These are phyloP conservation scores for Drosophila ficusphila DNA, from an alignment of 1,140 invertebrate genomes.

Conservation along the genomic window DNA sequence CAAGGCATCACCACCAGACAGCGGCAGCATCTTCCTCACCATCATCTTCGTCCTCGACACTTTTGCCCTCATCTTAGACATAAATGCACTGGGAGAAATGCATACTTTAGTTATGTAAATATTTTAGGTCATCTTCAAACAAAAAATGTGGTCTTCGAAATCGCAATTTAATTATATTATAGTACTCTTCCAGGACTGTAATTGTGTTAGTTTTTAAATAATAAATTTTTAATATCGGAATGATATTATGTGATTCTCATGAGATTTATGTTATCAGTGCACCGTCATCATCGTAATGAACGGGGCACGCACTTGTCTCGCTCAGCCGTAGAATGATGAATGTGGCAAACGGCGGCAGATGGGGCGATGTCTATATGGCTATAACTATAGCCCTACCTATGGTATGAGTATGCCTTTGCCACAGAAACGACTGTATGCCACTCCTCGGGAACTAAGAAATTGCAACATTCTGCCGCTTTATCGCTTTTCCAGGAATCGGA, in stretches of 20 bases:
- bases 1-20: constrained; percentile 53
- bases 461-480: constrained; percentile 55
- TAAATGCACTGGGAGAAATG: not conserved
- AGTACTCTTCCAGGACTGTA: no score
- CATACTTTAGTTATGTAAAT: not conserved
- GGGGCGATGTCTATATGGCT: constrained; percentile 42
- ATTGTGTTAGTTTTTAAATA: no score
- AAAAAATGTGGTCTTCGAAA: no score
- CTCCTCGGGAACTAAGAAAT: constrained; percentile 30
- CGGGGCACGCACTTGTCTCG: constrained; percentile 76
- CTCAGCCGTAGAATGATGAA: constrained; percentile 81
- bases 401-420: constrained; percentile 12
- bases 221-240: no score
- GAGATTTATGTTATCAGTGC: not conserved
- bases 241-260: no score
- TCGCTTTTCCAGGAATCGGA: constrained; percentile 73
- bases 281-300: constrained; percentile 67
- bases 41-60: constrained; percentile 6
- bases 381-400: constrained; percentile 14
- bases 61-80: not conserved
- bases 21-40: constrained; percentile 26
- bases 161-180: no score
- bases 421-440: constrained; percentile 1
- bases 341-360: constrained; percentile 44
- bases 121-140: no score